phyloP scores from a whole-genome alignment of 1,140 invertebrate species.

The Pteromalus puparum region DNA sequence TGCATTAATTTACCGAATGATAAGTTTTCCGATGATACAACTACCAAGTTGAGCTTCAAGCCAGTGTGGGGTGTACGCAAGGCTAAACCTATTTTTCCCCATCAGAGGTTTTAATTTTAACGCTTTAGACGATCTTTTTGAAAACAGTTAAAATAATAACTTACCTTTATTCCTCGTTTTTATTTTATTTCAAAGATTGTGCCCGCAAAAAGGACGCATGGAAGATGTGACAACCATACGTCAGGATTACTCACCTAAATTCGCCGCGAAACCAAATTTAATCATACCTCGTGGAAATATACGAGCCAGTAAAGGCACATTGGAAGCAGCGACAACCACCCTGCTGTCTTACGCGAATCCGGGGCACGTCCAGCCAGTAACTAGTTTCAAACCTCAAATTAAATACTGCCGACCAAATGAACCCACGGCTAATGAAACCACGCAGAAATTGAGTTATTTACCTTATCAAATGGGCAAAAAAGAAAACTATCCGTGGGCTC shows the following conservation, averaged over 20 bases:
- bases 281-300: constrained; percentile 72
- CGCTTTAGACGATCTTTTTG: too few relatives aligned
- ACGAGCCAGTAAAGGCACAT: constrained; percentile 66
- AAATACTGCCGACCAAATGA: constrained; percentile 75
- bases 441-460: constrained; percentile 67
- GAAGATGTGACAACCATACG: constrained; percentile 81
- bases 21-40: constrained; percentile 66
- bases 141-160: too few relatives aligned
- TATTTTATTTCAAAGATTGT: constrained; percentile 50
- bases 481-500: constrained; percentile 66
- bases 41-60: constrained; percentile 64
- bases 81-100: constrained; percentile 64
- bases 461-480: constrained; percentile 59
- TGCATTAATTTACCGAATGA: constrained; percentile 63
- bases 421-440: constrained; percentile 73
- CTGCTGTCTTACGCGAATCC: constrained; percentile 65
- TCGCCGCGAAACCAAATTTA: constrained; percentile 68
- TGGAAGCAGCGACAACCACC: constrained; percentile 64
- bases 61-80: constrained; percentile 61
- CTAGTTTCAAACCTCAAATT: constrained; percentile 75
- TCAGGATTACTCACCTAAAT: constrained; percentile 82
- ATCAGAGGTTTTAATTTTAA: constrained; percentile 59
- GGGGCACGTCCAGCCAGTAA: constrained; percentile 59
- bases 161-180: not conserved
- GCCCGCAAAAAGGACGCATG: constrained; percentile 77